phyloP scores from a whole-genome alignment of 2,888 invertebrate species.

The Thereva unica region DNA sequence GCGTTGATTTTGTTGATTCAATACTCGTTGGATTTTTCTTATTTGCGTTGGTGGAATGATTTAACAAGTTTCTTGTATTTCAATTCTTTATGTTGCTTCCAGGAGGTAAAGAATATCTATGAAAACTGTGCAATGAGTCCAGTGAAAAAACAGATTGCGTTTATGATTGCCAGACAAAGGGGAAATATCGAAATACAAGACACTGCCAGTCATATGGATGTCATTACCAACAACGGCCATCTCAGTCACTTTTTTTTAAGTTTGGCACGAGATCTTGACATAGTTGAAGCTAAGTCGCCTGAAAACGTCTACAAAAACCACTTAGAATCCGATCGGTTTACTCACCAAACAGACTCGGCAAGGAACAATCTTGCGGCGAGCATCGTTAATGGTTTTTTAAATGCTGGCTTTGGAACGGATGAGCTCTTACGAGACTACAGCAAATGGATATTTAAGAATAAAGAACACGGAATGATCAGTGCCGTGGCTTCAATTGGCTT shows the following conservation, averaged over 20 bases:
- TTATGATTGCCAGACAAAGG: slow-evolving; percentile 89
- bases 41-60: too few relatives aligned
- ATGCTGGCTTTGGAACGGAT: slow-evolving; percentile 91
- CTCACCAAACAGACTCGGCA: slow-evolving; percentile 80
- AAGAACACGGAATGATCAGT: slow-evolving; percentile 91
- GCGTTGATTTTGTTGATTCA: background rate
- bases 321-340: slow-evolving; percentile 75
- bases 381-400: slow-evolving; percentile 95
- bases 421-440: slow-evolving; percentile 81
- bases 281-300: slow-evolving; percentile 94
- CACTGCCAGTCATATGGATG: slow-evolving; percentile 61
- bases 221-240: slow-evolving; percentile 80
- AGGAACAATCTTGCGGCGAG: slow-evolving; percentile 90
- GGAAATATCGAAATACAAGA: too few relatives aligned
- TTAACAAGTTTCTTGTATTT: too few relatives aligned
- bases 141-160: slow-evolving; percentile 86
- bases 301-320: slow-evolving; percentile 96
- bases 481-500: slow-evolving; percentile 94
- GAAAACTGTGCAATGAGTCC: slow-evolving; percentile 49
- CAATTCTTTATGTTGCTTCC: slow-evolving; percentile 15
- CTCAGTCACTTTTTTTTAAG: slow-evolving; percentile 85
- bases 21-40: background rate
- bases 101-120: slow-evolving; percentile 31
- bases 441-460: slow-evolving; percentile 88
- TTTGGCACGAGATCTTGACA: slow-evolving; percentile 90